A percentile compares a stretch with the other conserved stretches of the same genome.
Evolutionary conservation across 2,113 vertebrate species (phyloP).

Genomic region (Corythornis cristatus): DNA sequence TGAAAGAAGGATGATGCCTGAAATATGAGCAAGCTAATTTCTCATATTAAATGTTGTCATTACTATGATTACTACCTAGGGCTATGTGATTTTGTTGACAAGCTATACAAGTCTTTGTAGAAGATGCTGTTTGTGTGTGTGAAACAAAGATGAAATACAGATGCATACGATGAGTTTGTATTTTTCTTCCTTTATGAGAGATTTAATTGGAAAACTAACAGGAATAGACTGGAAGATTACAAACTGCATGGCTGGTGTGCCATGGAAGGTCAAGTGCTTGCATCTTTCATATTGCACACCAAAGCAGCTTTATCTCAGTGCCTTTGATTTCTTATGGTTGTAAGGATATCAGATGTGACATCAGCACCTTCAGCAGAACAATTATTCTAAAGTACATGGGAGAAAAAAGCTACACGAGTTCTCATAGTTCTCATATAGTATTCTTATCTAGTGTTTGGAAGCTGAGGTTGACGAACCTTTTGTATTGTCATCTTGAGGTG

Average conservation of each 20-base stretch:
- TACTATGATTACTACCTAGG: background rate
- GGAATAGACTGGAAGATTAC: background rate
- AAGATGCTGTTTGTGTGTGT: background rate
- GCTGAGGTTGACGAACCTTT: background rate
- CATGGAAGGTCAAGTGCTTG: background rate
- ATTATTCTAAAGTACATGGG: background rate
- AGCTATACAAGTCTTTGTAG: background rate
- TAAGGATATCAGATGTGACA: background rate
- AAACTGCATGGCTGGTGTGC: background rate
- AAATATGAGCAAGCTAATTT: background rate
- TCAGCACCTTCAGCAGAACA: background rate
- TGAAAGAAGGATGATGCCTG: background rate
- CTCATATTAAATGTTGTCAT: background rate
- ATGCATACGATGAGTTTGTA: background rate
- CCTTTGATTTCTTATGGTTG: background rate
- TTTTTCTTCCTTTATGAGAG: background rate
- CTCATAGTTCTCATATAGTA: background rate
- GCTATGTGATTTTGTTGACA: background rate
- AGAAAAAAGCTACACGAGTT: background rate
- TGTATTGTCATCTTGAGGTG: background rate
- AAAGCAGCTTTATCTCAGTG: background rate
- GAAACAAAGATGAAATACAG: background rate
- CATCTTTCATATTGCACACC: background rate
- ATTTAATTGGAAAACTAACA: conserved; percentile 9
- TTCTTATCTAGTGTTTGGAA: background rate